These are phyloP conservation scores for Ostrea denselamellosa DNA, from an alignment of 1,140 invertebrate genomes.

Conservation along the genomic window DNA sequence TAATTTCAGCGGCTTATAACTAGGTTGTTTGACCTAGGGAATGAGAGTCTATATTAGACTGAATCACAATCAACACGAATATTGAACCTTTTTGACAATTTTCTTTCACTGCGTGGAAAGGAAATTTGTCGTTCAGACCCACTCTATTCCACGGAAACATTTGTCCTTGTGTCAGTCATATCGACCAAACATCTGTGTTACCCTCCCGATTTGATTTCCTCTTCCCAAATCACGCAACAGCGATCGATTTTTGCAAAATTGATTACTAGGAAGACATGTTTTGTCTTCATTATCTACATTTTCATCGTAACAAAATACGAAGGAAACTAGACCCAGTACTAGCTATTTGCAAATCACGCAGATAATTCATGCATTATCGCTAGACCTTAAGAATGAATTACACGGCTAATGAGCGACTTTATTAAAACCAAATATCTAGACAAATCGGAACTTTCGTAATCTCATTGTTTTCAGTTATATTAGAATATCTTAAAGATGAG, in stretches of 20 bases:
- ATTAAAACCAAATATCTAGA: background rate
- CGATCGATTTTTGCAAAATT: conserved; percentile 30
- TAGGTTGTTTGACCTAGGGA: background rate
- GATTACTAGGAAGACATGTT: conserved; percentile 24
- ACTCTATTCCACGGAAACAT: conserved; percentile 7
- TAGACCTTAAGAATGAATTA: background rate
- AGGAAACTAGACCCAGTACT: background rate
- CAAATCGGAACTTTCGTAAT: background rate
- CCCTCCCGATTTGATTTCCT: conserved; percentile 26
- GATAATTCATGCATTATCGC: conserved; percentile 3
- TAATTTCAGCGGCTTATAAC: background rate
- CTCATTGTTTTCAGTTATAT: background rate
- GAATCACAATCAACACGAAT: conserved; percentile 1
- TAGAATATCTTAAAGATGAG: too few species aligned
- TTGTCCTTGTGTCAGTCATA: conserved; percentile 13
- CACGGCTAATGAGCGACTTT: background rate
- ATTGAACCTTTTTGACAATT: background rate
- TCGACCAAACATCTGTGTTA: conserved; percentile 28
- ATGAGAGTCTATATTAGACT: background rate
- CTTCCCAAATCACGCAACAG: conserved; percentile 22
- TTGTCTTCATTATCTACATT: conserved; percentile 31
- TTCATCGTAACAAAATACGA: conserved; percentile 3
- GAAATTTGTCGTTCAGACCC: conserved; percentile 34
- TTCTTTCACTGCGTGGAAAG: background rate
- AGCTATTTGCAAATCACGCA: background rate